phyloP scores from a whole-genome alignment of 2,888 invertebrate species.

The Megalurothrips usitatus region DNA sequence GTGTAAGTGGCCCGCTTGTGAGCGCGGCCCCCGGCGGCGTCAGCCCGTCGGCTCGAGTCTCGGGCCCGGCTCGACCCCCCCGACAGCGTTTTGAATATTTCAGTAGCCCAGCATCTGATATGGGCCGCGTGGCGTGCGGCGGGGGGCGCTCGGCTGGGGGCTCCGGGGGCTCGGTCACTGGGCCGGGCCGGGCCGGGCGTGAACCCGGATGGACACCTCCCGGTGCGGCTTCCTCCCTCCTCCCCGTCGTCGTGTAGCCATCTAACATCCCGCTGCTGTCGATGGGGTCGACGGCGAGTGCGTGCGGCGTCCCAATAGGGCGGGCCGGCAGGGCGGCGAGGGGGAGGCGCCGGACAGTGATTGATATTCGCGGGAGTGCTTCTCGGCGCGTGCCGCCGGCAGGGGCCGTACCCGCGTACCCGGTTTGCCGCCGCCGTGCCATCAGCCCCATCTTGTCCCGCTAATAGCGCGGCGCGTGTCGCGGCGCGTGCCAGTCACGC shows the following conservation, averaged over 20 bases:
- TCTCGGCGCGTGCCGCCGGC: neutral
- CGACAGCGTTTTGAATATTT: slow-evolving; percentile 2
- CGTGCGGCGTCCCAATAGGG: neutral
- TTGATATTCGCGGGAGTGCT: neutral
- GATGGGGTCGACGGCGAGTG: neutral
- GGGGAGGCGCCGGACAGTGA: neutral
- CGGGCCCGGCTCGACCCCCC: neutral
- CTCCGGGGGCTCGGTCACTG: too few relatives aligned
- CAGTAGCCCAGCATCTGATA: slow-evolving; percentile 21
- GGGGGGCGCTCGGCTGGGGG: neutral
- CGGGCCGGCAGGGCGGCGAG: neutral
- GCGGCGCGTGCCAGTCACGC: too few relatives aligned
- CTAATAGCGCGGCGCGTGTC: too few relatives aligned
- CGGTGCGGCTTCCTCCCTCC: neutral
- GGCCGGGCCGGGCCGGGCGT: neutral
- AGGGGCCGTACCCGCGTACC: too few relatives aligned
- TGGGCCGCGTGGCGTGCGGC: neutral
- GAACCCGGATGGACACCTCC: neutral
- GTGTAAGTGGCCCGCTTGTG: neutral
- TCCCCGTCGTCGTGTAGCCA: neutral
- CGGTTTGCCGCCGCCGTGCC: too few relatives aligned
- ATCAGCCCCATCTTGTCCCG: too few relatives aligned
- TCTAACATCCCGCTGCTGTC: neutral
- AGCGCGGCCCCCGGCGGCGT: neutral
- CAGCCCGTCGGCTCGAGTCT: neutral